Conservation (phyloP, 2,888 invertebrate species). For the Athetis lepigone region DNA sequence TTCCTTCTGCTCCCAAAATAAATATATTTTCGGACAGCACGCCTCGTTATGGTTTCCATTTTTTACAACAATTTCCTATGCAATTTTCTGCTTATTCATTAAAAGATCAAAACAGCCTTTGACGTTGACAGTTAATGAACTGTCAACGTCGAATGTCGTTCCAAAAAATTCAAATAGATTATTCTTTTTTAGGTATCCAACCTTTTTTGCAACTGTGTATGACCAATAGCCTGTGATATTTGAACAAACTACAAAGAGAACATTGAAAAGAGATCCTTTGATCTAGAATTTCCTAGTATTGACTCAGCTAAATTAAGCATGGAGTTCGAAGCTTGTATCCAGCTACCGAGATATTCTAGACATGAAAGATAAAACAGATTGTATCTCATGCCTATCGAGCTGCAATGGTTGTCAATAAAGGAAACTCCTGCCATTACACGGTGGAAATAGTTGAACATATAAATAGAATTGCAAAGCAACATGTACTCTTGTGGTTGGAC, state of each 20-base stretch:
- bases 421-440: slow-evolving; percentile 29
- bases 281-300: background rate
- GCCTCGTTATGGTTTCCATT: slow-evolving; percentile 9
- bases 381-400: slow-evolving; percentile 16
- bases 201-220: no score
- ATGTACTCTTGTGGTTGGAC: background rate
- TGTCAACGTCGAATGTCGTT: slow-evolving; percentile 1
- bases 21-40: slow-evolving; percentile 29
- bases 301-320: background rate
- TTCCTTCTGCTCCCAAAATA: slow-evolving; percentile 38
- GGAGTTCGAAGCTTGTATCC: background rate
- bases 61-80: slow-evolving; percentile 19
- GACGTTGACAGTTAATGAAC: background rate
- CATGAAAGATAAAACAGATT: slow-evolving; percentile 45
- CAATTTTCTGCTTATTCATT: slow-evolving; percentile 40
- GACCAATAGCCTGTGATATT: background rate
- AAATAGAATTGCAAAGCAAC: background rate
- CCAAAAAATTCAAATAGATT: background rate
- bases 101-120: slow-evolving; percentile 1
- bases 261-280: background rate
- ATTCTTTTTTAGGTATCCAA: background rate
- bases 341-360: slow-evolving; percentile 8
- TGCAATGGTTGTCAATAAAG: slow-evolving; percentile 38
- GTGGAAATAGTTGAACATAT: slow-evolving; percentile 16
- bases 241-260: no score